Base-by-base conservation (phyloP, 2,113 vertebrate genomes). In the Chloroceryle aenea region DNA sequence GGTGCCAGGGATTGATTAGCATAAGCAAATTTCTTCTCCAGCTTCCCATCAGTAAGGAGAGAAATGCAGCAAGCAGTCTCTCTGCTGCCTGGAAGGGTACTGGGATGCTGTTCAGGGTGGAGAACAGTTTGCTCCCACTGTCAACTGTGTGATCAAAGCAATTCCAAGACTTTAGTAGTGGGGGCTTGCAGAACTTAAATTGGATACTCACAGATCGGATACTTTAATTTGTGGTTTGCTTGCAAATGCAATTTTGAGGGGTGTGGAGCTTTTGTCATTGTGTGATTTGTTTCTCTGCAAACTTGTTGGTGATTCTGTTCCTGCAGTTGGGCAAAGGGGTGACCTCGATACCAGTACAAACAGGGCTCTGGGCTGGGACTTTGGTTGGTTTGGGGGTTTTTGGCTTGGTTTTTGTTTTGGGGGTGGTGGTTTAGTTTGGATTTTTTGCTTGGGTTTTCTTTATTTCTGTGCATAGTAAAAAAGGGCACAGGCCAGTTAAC, bases 1-100 rank as follows among this genome's bases (percentile, higher is more conserved):
- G 86, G 62, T 94, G 95, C 90, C 74, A 92, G 80, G 64, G 92
- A 53, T 75, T 93, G 96, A 95, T 97, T 93, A 97, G 89, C 95
- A 97, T 96, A 95, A 96, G 84, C 90, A 96, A 94, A 94, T 96
- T 95, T 85, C 68, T 93, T 75, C 66, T 78, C 29, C 62, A 56
- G 69, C 73, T 72, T 90, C 64, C n/a, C 43, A 45, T 68, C 55
- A 89, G 32, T 5, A 22, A 80, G 64, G 47, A 84, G 32, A 40
- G 73, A 45, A 82, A 72, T 38, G 48, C 43, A 93, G 69, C 64
- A 59, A 85, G 63, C 45, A 8, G 55, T 48, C 50, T 67, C 50
- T 87, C 71, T 3, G 0, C 47, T 80, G 75, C 50, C n/a, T 64
- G 34, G 23, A 38, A 21, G 14, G 34, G 14, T 43, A 19, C 42